A percentile compares a stretch with the other conserved stretches of the same genome.
Evolutionary conservation across 2,888 invertebrate species (phyloP).

Genomic region (Plagodis dolabraria): DNA sequence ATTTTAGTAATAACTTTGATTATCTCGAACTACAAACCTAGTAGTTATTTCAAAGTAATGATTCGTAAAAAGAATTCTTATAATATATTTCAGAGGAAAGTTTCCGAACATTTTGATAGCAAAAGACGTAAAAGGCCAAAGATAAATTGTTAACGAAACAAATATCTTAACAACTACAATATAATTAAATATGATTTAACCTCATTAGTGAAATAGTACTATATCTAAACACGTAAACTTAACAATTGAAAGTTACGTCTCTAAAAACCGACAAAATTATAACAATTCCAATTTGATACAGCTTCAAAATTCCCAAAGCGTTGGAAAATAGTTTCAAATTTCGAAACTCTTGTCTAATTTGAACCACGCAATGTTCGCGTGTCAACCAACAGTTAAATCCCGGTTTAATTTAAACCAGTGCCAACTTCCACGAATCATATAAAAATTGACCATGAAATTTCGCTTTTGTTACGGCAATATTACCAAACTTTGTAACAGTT

Average conservation of each 20-base stretch:
- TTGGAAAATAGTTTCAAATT: constrained; percentile 62
- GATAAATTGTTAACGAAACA: no score
- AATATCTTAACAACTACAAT: no score
- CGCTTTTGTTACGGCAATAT: constrained; percentile 66
- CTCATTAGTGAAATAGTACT: no score
- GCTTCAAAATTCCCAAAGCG: constrained; percentile 44
- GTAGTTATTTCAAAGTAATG: no score
- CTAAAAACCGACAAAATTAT: constrained; percentile 10
- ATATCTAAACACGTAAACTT: constrained; percentile 27
- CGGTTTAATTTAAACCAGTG: constrained; percentile 78
- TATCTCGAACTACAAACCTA: no score
- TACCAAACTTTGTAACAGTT: constrained; percentile 55
- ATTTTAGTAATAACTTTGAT: no score
- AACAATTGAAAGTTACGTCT: constrained; percentile 32
- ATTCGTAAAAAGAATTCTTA: no score
- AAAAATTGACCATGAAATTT: constrained; percentile 84
- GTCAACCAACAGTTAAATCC: constrained; percentile 64
- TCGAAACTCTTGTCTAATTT: constrained; percentile 67
- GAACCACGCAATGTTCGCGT: constrained; percentile 66
- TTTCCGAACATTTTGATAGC: no score
- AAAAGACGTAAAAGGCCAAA: no score
- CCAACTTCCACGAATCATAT: constrained; percentile 77
- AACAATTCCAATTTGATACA: constrained; percentile 23
- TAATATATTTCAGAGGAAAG: no score
- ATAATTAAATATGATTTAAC: no score